Base-by-base conservation (phyloP, 2,797 vertebrate genomes). In the Luscinia luscinia region DNA sequence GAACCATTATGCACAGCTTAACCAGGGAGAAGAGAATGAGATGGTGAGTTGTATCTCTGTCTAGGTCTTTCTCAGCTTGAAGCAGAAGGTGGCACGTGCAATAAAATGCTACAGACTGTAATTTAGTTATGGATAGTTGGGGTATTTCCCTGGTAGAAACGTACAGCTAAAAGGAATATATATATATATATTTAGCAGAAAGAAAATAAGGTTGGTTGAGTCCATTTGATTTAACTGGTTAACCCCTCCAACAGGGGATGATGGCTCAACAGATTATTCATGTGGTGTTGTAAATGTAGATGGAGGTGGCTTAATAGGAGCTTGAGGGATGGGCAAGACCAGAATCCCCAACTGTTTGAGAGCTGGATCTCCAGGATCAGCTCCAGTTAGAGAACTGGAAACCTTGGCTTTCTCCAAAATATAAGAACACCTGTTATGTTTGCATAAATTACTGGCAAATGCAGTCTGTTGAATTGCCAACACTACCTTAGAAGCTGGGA, bases 11-110 rank as follows among this genome's bases (percentile, higher is more conserved):
- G 97, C 97, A 68, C 85, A 97, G 68, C 98, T 98, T 96, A 98
- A 98, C 86, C 93, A 97, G 94, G 98, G 98, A 91, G 97, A 98
- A 67, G 98, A 98, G 77, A 97, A 98, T 76, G 98, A 98, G 89
- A 97, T 98, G 98, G 98, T 98, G 96, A 98, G 98, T 84, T 17
- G 22, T 80, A 34, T 66, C 64, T 81, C 55, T 91, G 41, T 74
- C 59, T 69, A 59, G 64, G n/a, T 54, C 36, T 89, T 89, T 87
- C 57, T 89, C 32, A 70, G 16, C 55, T n/a, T 68, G 63, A 79
- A 92, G 52, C 87, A 91, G 86, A 70, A 73, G 82, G 22, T 75
- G 32, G 68, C 58, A 81, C 6, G 0, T 68, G 34, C 63, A 69
- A 32, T 76, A 63, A 82, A 63, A 59, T 52, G 24, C 55, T 70